Evolutionary conservation across 2,113 vertebrate genomes (phyloP), one percentile per base, ranked within the genome.

Genomic region (Arvicanthis niloticus): DNA sequence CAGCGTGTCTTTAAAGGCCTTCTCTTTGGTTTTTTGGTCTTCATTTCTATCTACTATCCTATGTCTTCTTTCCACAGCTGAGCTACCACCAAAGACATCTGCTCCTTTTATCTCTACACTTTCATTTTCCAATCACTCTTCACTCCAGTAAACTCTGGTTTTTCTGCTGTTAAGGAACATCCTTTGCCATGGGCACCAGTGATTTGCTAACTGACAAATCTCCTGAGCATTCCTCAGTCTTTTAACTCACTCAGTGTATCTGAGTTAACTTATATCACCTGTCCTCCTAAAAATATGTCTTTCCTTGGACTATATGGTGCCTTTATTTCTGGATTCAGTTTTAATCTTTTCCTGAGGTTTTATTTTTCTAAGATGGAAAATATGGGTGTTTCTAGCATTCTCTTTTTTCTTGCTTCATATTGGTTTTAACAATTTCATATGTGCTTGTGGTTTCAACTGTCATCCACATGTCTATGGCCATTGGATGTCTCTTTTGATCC

Each of bases 251-350:
- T 91, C 78, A 26, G 5, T 96, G 29, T 84, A 76, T 93, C 80
- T 94, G 82, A 86, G 24, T 60, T 73, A 93, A 91, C 60, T 93
- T 96, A 40, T 92, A 60, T 62, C 88, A 81, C 80, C 45, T 91
- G 53, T n/a, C 51, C 89, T 91, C 58, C 75, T 94, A 56, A 97
- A 96, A 95, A 93, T 87, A 77, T 88, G 11, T 68, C 95, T 67
- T 96, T 67, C 58, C 11, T 65, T 77, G 9, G 37, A 68, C 72
- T 89, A 31, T 16, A 53, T 86, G 65, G 60, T 17, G 89, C 51
- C 60, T 0, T 76, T 68, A 42, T 96, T 92, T 95, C 75, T 80
- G 85, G 42, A 90, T 89, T 92, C 24, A 82, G 37, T 65, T 91
- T 84, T 81, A 51, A 42, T 73, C 68, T 17, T n/a, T 81, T 80